Conservation (phyloP, 2,797 vertebrate genomes). For the Harpagifer antarcticus region DNA sequence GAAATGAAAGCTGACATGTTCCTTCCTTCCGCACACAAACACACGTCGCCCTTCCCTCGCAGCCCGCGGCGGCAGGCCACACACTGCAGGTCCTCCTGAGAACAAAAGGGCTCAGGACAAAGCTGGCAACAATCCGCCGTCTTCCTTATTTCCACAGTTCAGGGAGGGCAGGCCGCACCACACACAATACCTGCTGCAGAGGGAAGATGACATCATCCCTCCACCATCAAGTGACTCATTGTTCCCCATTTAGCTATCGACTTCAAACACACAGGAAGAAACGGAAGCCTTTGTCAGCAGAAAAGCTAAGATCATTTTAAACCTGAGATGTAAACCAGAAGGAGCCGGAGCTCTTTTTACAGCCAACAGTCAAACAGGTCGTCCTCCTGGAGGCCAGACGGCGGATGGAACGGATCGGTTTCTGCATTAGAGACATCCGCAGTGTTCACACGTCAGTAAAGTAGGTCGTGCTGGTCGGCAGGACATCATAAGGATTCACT, state of each 20-base stretch:
- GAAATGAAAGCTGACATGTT: conserved; percentile 11
- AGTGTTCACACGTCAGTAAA: conserved; percentile 31
- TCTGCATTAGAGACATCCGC: conserved; percentile 13
- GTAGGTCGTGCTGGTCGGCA: background rate
- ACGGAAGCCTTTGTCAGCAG: conserved; percentile 58
- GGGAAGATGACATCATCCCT: conserved; percentile 75
- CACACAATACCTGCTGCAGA: conserved; percentile 64
- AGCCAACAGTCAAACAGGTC: background rate
- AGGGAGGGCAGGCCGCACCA: conserved; percentile 49
- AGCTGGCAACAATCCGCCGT: conserved; percentile 47
- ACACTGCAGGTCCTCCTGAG: conserved; percentile 43
- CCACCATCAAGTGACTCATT: conserved; percentile 73
- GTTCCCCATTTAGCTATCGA: conserved; percentile 65
- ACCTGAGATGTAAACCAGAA: conserved; percentile 46
- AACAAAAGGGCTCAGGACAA: conserved; percentile 65
- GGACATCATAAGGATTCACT: conserved; percentile 43
- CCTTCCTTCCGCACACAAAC: conserved; percentile 18
- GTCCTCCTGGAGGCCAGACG: conserved; percentile 6
- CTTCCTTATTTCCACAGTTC: conserved; percentile 65
- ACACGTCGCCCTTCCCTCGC: conserved; percentile 38
- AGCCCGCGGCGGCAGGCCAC: conserved; percentile 6
- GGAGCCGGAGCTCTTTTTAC: background rate
- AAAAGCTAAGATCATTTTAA: conserved; percentile 31
- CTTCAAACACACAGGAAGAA: conserved; percentile 51
- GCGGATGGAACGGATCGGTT: conserved; percentile 36